These are phyloP conservation scores for Conistra vaccinii DNA, from an alignment of 2,888 invertebrate genomes.

Conservation along the genomic window DNA sequence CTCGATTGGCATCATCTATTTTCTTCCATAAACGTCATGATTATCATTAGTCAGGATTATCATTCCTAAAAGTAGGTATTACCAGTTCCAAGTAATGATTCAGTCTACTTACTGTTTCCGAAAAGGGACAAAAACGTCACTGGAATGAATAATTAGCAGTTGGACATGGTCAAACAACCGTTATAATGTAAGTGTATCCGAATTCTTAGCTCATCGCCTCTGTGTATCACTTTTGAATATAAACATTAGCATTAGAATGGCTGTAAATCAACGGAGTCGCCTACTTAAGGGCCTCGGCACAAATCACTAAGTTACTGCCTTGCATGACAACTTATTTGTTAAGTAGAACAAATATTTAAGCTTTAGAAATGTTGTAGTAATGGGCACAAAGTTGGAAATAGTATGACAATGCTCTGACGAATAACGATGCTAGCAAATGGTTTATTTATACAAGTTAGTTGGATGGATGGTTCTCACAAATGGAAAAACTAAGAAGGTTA, in stretches of 20 bases:
- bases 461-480: conserved; percentile 28
- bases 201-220: conserved; percentile 70
- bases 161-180: conserved; percentile 70
- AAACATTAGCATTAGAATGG: conserved; percentile 70
- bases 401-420: conserved; percentile 42
- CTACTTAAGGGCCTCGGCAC: conserved; percentile 62
- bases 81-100: conserved; percentile 19
- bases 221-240: conserved; percentile 62
- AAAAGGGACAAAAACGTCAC: conserved; percentile 71
- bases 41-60: conserved; percentile 6
- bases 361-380: conserved; percentile 41
- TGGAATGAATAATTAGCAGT: conserved; percentile 73
- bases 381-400: conserved; percentile 44
- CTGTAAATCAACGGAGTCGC: conserved; percentile 56
- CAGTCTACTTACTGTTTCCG: conserved; percentile 37
- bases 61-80: conserved; percentile 6
- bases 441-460: conserved; percentile 41
- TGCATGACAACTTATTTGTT: conserved; percentile 59
- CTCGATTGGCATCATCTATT: not conserved
- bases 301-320: conserved; percentile 51
- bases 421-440: conserved; percentile 27
- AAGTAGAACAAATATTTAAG: conserved; percentile 61
- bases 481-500: not conserved
- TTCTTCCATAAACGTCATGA: conserved; percentile 12
- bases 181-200: conserved; percentile 69